Evolutionary conservation across 2,797 vertebrate genomes (phyloP).

Genomic region (Emys orbicularis): DNA sequence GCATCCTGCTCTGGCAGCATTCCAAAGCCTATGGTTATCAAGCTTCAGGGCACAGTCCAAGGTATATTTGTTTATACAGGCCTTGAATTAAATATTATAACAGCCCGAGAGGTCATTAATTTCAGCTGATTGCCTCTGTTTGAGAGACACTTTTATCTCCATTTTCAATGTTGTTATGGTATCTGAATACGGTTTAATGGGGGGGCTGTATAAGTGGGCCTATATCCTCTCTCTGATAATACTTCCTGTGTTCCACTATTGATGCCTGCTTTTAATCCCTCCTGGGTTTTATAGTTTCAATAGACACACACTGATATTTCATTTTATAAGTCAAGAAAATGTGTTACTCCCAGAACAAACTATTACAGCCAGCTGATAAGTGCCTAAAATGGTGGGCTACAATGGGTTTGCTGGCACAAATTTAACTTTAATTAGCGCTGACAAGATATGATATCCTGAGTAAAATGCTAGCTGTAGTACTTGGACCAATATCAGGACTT

Average conservation of each 20-base stretch:
- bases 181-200: not conserved
- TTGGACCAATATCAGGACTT: conserved; percentile 9
- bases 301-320: not conserved
- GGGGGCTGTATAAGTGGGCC: not conserved
- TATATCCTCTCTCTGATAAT: not conserved
- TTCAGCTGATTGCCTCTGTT: not conserved
- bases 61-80: not conserved
- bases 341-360: not conserved
- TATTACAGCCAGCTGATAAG: not conserved
- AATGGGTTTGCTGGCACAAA: conserved; percentile 43
- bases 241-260: not conserved
- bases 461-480: not conserved
- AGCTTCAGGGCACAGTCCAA: conserved; percentile 20
- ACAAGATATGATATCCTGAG: conserved; percentile 37
- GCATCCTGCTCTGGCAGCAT: not conserved
- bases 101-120: not conserved
- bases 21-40: not conserved
- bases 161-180: not conserved
- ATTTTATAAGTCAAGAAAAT: not conserved
- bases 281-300: conserved; percentile 1
- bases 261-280: not conserved
- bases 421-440: conserved; percentile 22
- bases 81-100: conserved; percentile 8
- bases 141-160: not conserved
- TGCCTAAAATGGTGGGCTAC: conserved; percentile 10